Evolutionary conservation across 35 echinoderm and acorn worm species (phyloP), one percentile per base, ranked within the genome.

Genomic region (Amphiura filiformis): DNA sequence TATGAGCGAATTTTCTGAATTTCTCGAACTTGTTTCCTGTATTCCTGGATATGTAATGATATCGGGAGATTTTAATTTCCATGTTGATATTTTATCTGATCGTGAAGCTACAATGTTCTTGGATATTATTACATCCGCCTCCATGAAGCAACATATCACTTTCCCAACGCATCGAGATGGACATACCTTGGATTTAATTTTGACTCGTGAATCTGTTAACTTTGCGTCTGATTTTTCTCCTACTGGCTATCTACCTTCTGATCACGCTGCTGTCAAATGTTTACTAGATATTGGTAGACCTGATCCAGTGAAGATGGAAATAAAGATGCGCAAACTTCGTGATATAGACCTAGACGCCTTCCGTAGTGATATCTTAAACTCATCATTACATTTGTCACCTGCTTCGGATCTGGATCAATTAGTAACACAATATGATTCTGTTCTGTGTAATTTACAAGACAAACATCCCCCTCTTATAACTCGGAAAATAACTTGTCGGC

Each of bases 11-110:
- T 88, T 88, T 31, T 88, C 76, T 40, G 33, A 75, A 44, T 78
- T 88, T 80, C 37, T 88, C 5, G 75, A 79, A 39, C 38, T 41
- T 34, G 37, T 88, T 23, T 31, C 39, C 35, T 39, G 31, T n/a
- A 38, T 36, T 40, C 77, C 75, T 30, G 39, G 39, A 32, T 1
- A 86, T 17, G 34, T 91, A 17, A 40, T 91, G 37, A 47, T 84
- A 23, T 28, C 65, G 26, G 82, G 89, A 32, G 61, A 86, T 77
- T 91, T 91, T 41, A 91, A 91, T 64, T 91, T 86, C 31, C 89
- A 91, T 78, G 75, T 91, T 15, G 89, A 91, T 28, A 85, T 87
- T 64, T 2, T 32, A 38, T 44, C 61, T 37, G 65, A 91, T 56
- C 42, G 61, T 31, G 81, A 91, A 39, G 80, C 70, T 40, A 13